Evolutionary conservation across 2,888 invertebrate genomes (phyloP), one percentile per base, ranked within the genome.

Genomic region (Watsonalla binaria): DNA sequence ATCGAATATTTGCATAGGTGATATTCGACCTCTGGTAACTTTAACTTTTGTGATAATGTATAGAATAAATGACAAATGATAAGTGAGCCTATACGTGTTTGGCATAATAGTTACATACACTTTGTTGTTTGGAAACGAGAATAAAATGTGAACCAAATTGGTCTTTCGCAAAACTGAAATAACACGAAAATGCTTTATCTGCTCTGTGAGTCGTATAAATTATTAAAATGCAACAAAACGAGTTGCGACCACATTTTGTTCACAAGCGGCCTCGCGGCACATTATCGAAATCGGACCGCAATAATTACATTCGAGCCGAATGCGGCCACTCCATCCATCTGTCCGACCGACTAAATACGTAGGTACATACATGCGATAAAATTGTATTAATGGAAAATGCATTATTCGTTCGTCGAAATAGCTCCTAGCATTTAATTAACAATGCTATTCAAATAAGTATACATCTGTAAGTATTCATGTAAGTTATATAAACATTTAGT

Each of bases 211-310:
- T 70, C 66, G 77, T 76, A 86, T 86, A 82, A 82, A 86, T 87
- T 82, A 88, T 88, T 84, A 84, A 89, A 88, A 87, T 84, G 78
- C 82, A 86, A 82, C 80, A 82, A 80, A 85, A 81, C 82, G 83
- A 85, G 77, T 75, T 76, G 66, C 76, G 78, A 85, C 84, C 86
- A 76, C 85, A 87, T 85, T 87, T 81, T 68, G 82, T 76, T 73
- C 81, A 76, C 76, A 72, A 67, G 65, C 82, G 79, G 80, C 82
- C 85, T 82, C 84, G 82, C 78, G 69, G 78, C 80, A 80, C 83
- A 88, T 88, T 88, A 89, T 89, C 88, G 86, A 81, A 87, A 87
- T 83, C 87, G 83, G 78, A 84, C 88, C 86, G 81, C 88, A 85
- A 81, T 88, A 88, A 90, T 90, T 89, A 90, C 89, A 89, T 86